These are phyloP conservation scores for Aplochiton taeniatus DNA, from an alignment of 2,797 vertebrate genomes.

Conservation along the genomic window DNA sequence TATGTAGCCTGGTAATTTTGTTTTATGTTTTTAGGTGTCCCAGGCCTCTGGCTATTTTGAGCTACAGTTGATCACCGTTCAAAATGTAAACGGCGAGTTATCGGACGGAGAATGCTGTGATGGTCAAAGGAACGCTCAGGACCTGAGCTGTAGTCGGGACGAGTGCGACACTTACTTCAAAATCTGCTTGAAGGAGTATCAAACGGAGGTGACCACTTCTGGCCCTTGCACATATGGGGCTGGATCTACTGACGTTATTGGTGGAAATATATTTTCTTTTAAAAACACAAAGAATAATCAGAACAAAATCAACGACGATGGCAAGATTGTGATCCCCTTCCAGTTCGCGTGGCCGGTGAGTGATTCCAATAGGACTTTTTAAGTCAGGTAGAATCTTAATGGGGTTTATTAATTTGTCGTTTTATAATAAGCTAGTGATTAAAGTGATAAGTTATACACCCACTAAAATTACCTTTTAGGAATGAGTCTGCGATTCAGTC, in stretches of 20 bases:
- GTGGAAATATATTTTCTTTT: constrained; percentile 95
- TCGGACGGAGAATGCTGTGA: constrained; percentile 94
- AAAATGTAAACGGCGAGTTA: constrained; percentile 93
- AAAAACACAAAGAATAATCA: constrained; percentile 69
- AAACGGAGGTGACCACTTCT: constrained; percentile 81
- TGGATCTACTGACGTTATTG: constrained; percentile 89
- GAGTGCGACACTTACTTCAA: constrained; percentile 97
- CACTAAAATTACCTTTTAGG: too few relatives aligned
- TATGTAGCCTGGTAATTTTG: constrained; percentile 34
- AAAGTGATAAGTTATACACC: too few relatives aligned
- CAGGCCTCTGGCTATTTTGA: constrained; percentile 95
- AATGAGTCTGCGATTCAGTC: too few relatives aligned
- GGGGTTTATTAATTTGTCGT: too few relatives aligned
- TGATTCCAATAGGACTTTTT: constrained; percentile 18
- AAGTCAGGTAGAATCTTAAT: too few relatives aligned
- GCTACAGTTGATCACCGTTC: constrained; percentile 93
- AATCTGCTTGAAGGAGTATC: constrained; percentile 96
- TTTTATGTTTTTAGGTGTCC: constrained; percentile 86
- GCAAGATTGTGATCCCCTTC: constrained; percentile 89
- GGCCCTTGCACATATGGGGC: constrained; percentile 87
- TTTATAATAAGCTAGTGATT: too few relatives aligned
- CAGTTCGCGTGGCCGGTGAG: constrained; percentile 97
- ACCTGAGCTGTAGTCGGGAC: constrained; percentile 85
- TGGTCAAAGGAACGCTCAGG: constrained; percentile 80
- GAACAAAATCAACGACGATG: constrained; percentile 76